Conservation (phyloP, 2,888 invertebrate species). For the Cataglyphis altisquamis region DNA sequence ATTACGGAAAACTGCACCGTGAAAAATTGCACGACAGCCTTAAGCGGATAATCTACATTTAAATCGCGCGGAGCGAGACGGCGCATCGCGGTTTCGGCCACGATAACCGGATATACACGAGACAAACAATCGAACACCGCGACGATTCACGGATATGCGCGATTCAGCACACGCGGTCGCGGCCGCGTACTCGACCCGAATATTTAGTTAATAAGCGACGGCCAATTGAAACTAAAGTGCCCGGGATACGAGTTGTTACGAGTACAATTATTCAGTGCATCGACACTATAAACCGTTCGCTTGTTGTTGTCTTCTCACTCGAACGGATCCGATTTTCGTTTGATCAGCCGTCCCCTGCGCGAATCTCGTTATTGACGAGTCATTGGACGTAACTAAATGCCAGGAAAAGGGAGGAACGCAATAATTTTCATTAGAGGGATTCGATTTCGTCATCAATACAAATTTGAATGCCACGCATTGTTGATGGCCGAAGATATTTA, state of each 20-base stretch:
- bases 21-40: conserved; percentile 24
- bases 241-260: conserved; percentile 42
- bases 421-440: conserved; percentile 23
- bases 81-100: conserved; percentile 13
- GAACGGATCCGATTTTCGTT: conserved; percentile 49
- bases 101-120: conserved; percentile 35
- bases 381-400: conserved; percentile 37
- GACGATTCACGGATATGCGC: conserved; percentile 17
- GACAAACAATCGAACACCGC: conserved; percentile 35
- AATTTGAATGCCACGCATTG: background rate
- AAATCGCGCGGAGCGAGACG: conserved; percentile 18
- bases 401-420: background rate
- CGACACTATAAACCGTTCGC: conserved; percentile 19
- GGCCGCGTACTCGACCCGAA: conserved; percentile 50
- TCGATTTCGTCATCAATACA: conserved; percentile 5
- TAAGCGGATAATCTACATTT: background rate
- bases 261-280: conserved; percentile 51
- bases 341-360: conserved; percentile 27
- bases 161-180: conserved; percentile 40
- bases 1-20: conserved; percentile 14
- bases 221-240: conserved; percentile 54
- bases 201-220: conserved; percentile 57
- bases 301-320: conserved; percentile 37
- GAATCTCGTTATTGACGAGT: conserved; percentile 42
- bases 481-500: conserved; percentile 16